Conservation (phyloP, 1,140 invertebrate species). For the Ectropis grisescens region DNA sequence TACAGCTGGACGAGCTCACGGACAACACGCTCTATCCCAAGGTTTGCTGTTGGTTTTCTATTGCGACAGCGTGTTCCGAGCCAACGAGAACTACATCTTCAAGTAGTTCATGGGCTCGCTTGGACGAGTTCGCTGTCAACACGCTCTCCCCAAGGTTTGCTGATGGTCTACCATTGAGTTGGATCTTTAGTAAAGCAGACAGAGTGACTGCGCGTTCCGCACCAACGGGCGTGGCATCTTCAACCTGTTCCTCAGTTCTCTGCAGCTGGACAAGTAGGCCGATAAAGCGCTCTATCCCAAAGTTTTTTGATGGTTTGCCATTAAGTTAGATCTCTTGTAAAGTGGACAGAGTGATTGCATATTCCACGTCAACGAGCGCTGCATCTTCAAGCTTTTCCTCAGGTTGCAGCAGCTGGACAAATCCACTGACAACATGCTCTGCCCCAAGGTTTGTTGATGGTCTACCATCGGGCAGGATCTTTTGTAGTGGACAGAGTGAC, state of each 20-base stretch:
- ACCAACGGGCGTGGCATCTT: constrained; percentile 85
- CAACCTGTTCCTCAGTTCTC: constrained; percentile 75
- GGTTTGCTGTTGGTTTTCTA: too few species aligned
- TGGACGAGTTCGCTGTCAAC: too few species aligned
- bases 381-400: constrained; percentile 79
- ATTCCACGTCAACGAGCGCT: constrained; percentile 84
- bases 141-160: too few species aligned
- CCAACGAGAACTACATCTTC: too few species aligned
- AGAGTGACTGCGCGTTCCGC: constrained; percentile 82
- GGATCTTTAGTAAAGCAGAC: too few species aligned
- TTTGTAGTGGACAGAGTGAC: too few species aligned
- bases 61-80: too few species aligned
- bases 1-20: constrained; percentile 80
- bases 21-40: constrained; percentile 84
- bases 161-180: too few species aligned
- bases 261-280: constrained; percentile 80
- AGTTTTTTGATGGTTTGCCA: too few species aligned
- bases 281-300: constrained; percentile 84
- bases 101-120: too few species aligned
- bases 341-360: constrained; percentile 82
- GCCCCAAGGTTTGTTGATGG: constrained; percentile 85
- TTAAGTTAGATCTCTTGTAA: too few species aligned
- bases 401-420: constrained; percentile 79
- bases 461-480: too few species aligned
- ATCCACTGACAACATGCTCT: constrained; percentile 81